phyloP scores from a whole-genome alignment of 2,797 vertebrate genomes.

The Esox masquinongy region DNA sequence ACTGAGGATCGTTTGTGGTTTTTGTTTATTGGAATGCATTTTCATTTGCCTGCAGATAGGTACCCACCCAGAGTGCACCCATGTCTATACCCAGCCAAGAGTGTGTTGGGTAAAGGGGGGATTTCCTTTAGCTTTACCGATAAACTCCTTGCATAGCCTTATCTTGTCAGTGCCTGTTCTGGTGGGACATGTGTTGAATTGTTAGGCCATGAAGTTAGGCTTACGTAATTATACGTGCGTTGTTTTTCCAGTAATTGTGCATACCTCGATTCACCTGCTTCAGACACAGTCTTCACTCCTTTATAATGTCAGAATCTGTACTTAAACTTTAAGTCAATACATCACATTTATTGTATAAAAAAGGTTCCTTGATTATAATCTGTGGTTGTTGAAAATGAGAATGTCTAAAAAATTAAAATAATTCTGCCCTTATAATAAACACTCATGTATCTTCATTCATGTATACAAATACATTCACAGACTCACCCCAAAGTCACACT shows the following conservation, averaged over 20 bases:
- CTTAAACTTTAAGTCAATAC: slow-evolving; percentile 16
- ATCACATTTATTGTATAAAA: background rate
- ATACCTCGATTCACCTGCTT: slow-evolving; percentile 21
- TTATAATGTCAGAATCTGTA: no score
- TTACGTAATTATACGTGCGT: slow-evolving; percentile 34
- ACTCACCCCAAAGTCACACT: no score
- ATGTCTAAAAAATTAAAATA: no score
- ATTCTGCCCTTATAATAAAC: no score
- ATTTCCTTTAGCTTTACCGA: slow-evolving; percentile 46
- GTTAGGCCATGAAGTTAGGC: slow-evolving; percentile 46
- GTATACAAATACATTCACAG: no score
- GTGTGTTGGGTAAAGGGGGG: slow-evolving; percentile 32
- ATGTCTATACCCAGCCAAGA: slow-evolving; percentile 30
- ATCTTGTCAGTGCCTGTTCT: slow-evolving; percentile 48
- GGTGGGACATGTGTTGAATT: slow-evolving; percentile 59
- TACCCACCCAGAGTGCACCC: slow-evolving; percentile 30
- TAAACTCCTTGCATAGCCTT: slow-evolving; percentile 45
- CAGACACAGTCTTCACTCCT: slow-evolving; percentile 14
- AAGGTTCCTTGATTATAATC: no score
- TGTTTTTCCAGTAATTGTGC: slow-evolving; percentile 13
- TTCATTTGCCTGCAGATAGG: background rate
- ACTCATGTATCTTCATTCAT: no score
- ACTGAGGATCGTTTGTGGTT: slow-evolving; percentile 57
- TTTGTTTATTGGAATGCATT: slow-evolving; percentile 60
- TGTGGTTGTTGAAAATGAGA: no score